Base-by-base conservation (phyloP, 1,140 invertebrate genomes). In the Ganaspis sp. region DNA sequence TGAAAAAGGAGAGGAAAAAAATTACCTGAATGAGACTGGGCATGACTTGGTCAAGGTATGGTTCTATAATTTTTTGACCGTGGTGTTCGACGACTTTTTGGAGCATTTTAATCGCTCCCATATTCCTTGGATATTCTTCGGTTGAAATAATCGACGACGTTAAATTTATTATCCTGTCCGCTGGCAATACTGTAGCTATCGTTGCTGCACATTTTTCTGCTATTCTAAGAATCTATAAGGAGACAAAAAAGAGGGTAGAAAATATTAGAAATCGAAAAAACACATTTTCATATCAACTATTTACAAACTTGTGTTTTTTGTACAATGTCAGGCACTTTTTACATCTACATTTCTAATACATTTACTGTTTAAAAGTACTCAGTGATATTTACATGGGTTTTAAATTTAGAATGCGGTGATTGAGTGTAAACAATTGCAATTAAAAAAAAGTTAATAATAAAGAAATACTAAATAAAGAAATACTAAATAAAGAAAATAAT, bases 91-190 rank as follows among this genome's bases (percentile, higher is more conserved):
- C 94, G 17, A 98, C 93, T 90, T 97, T 97, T 0, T 95, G 96
- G 71, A 98, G 92, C 93, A 98, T 97, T 92, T 99, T 99, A 26
- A 99, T 96, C 64, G 97, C 97, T 80, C 96, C 97, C 86, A 97
- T 93, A 86, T 97, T 97, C 77, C 95, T 93, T 0, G 97, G 97
- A 92, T 94, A 97, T 29, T 95, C 94, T 84, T 94, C 95, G 6
- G 96, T 97, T 23, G 95, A 94, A 79, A 98, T 97, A 74, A 98
- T 94, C 1, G 97, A 96, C 79, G 95, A 94, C 1, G 96, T 89
- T 34, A 95, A 92, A 70, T 93, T 91, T 34, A 96, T 93, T 75
- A 94, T 93, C 73, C 93, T 91, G 81, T 95, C 93, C 0, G 96
- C 92, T 23, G 96, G 95, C 76, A 97, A 88, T 69, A 94, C 93